Base-by-base conservation (phyloP, 2,888 invertebrate genomes). In the Elmis aenea region DNA sequence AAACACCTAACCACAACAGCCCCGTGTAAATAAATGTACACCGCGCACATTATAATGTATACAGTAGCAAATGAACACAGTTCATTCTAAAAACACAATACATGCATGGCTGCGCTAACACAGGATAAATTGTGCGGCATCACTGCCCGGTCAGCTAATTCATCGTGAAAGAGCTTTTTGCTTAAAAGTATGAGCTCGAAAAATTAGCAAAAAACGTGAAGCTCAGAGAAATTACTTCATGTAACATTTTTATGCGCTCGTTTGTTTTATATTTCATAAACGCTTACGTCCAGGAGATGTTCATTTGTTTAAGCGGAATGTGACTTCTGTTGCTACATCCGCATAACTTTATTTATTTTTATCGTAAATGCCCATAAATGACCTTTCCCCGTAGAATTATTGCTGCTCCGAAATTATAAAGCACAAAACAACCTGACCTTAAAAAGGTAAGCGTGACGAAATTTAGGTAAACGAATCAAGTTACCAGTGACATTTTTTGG, bases 91-190 rank as follows among this genome's bases (percentile, higher is more conserved):
- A 46, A 40, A 18, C 26, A 31, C 33, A 32, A 29, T 32, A 24
- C 34, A 40, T 42, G 45, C 47, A 47, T 45, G 44, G 38, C 34
- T 35, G 34, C 39, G 33, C 38, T 41, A 28, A 37, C 44, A 35
- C 27, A 30, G 35, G 35, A 41, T 48, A 45, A 45, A 45, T 48
- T 41, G 42, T 38, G 40, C 39, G 39, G 39, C 39, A 38, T 39
- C 37, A 26, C 16, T 34, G 43, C 46, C 20, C 32, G 36, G 42
- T 42, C 42, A 39, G 44, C 47, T 47, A 47, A 47, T 47, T 45
- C 39, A 37, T 42, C 33, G 34, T 34, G 33, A 37, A 40, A 32
- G 26, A 26, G 22, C 14, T 33, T 33, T 37, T 21, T 26, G 28
- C 33, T 9, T 41, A 33, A 35, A 41, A 29, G n/a, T 25, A 33